A percentile compares a stretch with the other conserved stretches of the same genome.
Evolutionary conservation across 2,797 vertebrate genomes (phyloP).

Genomic region (Rhodeus uyekii): DNA sequence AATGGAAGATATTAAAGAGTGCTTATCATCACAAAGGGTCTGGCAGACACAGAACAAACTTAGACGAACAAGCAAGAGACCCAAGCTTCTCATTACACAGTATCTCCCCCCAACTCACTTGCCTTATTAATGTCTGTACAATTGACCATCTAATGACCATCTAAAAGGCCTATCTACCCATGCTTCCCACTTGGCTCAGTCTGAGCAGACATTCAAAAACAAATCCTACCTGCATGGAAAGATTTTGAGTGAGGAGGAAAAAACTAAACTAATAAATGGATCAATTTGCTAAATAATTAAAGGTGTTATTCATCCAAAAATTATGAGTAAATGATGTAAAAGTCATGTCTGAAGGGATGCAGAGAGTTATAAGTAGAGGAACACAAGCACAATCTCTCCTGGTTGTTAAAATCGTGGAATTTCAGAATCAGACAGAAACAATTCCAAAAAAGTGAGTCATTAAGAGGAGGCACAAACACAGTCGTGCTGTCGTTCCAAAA

Average conservation of each 20-base stretch:
- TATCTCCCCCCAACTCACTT: constrained; percentile 18
- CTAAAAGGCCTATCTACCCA: constrained; percentile 33
- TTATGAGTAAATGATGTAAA: constrained; percentile 29
- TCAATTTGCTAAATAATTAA: not conserved
- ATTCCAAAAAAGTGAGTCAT: constrained; percentile 76
- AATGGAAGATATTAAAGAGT: constrained; percentile 70
- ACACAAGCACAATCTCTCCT: not conserved
- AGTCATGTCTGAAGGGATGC: constrained; percentile 42
- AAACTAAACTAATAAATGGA: not conserved
- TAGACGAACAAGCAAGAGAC: constrained; percentile 40
- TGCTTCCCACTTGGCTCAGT: constrained; percentile 50
- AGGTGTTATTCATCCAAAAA: not conserved
- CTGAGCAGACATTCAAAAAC: constrained; percentile 66
- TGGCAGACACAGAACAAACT: constrained; percentile 48
- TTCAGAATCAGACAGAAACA: constrained; percentile 74
- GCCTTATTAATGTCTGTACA: constrained; percentile 43
- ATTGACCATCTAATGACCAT: constrained; percentile 39
- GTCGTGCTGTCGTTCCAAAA: constrained; percentile 41
- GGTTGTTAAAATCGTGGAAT: constrained; percentile 71
- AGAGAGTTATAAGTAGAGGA: constrained; percentile 35
- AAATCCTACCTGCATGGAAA: constrained; percentile 70
- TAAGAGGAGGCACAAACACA: constrained; percentile 64
- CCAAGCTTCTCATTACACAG: constrained; percentile 23
- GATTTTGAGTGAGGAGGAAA: constrained; percentile 51
- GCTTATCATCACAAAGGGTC: constrained; percentile 65